Base-by-base conservation (phyloP, 2,113 vertebrate genomes). In the Pagrus major region DNA sequence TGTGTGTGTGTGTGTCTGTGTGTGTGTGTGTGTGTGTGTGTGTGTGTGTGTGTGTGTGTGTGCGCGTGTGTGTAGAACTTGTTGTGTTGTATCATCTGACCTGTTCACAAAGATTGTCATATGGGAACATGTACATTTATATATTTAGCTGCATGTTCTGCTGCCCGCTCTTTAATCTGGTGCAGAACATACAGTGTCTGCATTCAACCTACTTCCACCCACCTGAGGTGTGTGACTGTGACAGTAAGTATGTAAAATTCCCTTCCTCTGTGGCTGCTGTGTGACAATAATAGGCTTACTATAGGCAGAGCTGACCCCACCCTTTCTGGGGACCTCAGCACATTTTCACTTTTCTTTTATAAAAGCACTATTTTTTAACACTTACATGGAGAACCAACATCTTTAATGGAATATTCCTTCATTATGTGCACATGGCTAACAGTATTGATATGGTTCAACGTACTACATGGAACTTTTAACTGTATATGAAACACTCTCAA, bases 1-100 rank as follows among this genome's bases (percentile, higher is more conserved):
- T 73, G 44, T 82, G 39, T 55, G 63, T 55, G 46, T n/a, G 6
- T 72, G 31, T 47, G 21, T 65, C 12, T 65, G 47, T 44, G 37
- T 65, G 27, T 23, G 37, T 21, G 20, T 41, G 25, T 64, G 9
- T 14, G 54, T 39, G 10, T 12, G 7, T 7, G n/a, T 16, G 71
- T 41, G 46, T 52, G 33, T 52, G 46, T 41, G 9, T n/a, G 33
- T 23, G 15, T 25, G 42, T 64, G n/a, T n/a, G n/a, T n/a, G 46
- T 41, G 9, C 16, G 33, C 18, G 15, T 25, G 42, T 64, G 9
- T 20, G 35, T 29, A 6, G 54, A 56, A 33, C 18, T 1, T 31
- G 18, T 27, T 7, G 11, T 33, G 1, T n/a, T 15, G 37, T 52
- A 18, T 33, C 35, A 64, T 59, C 6, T 59, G 21, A 67, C 5